Percentiles rank a stretch among this genome's conserved stretches.
phyloP scores from a whole-genome alignment of 2,888 invertebrate genomes.

The Autographa gamma region DNA sequence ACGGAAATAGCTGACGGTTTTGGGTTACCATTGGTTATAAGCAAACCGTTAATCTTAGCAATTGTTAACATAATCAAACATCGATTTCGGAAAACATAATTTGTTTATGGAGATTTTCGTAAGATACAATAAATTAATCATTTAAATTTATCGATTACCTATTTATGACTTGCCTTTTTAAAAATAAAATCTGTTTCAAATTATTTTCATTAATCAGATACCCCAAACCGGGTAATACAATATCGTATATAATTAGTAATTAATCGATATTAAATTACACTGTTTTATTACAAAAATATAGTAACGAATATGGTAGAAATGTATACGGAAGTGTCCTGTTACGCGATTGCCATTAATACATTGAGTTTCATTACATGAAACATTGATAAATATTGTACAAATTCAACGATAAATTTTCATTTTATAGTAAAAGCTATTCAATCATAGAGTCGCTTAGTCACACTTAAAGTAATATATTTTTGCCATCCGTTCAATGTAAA shows the following conservation, averaged over 20 bases:
- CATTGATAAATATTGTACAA: too few relatives aligned
- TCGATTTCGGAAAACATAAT: neutral
- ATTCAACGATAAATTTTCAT: neutral
- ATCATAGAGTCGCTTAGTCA: neutral
- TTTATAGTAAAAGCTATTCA: neutral
- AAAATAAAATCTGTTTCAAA: too few relatives aligned
- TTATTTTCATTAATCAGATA: too few relatives aligned
- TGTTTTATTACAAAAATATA: too few relatives aligned
- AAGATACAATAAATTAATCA: neutral
- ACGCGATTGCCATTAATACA: too few relatives aligned
- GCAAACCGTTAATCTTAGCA: neutral
- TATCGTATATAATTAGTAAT: too few relatives aligned
- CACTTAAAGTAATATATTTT: neutral
- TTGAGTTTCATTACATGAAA: too few relatives aligned
- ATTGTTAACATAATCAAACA: neutral
- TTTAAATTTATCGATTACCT: neutral
- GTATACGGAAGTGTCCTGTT: too few relatives aligned
- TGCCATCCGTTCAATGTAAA: neutral
- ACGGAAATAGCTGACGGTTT: conserved; percentile 38
- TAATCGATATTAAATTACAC: too few relatives aligned
- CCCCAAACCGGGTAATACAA: too few relatives aligned
- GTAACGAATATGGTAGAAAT: too few relatives aligned
- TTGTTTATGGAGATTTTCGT: neutral
- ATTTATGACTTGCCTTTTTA: neutral
- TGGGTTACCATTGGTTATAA: conserved; percentile 25